phyloP scores from a whole-genome alignment of 2,113 vertebrate species.

The Hippocampus mohnikei region DNA sequence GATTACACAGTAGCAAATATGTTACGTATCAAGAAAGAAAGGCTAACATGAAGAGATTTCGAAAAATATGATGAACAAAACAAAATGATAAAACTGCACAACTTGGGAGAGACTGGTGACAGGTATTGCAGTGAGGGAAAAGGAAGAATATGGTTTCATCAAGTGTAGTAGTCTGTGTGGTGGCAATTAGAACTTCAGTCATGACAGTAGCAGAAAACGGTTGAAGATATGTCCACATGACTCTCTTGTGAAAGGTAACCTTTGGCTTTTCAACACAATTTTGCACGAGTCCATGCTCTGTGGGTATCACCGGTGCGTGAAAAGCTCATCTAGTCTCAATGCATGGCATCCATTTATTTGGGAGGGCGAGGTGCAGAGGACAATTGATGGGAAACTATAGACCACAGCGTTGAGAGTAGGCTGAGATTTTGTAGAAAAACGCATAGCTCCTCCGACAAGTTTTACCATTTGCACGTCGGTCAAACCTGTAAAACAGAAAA shows the following conservation, averaged over 20 bases:
- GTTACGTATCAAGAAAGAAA: constrained; percentile 71
- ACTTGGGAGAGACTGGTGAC: constrained; percentile 63
- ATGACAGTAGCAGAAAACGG: constrained; percentile 13
- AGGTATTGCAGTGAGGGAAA: constrained; percentile 55
- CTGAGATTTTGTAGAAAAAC: constrained; percentile 66
- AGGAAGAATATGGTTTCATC: constrained; percentile 46
- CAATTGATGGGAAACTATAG: constrained; percentile 35
- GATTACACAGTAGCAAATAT: constrained; percentile 77
- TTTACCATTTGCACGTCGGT: constrained; percentile 22
- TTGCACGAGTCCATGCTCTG: constrained; percentile 33
- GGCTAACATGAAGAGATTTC: constrained; percentile 61
- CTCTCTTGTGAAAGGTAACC: constrained; percentile 11
- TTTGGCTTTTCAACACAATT: constrained; percentile 13
- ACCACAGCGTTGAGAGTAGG: constrained; percentile 38
- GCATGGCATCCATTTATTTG: constrained; percentile 6
- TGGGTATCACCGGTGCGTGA: constrained; percentile 27
- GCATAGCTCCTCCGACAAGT: constrained; percentile 40
- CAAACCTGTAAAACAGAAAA: constrained; percentile 45
- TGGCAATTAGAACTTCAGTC: constrained; percentile 42
- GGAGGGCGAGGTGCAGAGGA: not conserved
- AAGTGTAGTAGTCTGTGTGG: constrained; percentile 39
- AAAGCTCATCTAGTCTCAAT: constrained; percentile 20
- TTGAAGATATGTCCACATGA: constrained; percentile 11
- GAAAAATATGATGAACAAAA: constrained; percentile 67
- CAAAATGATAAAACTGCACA: constrained; percentile 64